Base-by-base conservation (phyloP, 1,140 invertebrate species). In the Melipona quadrifasciata region DNA sequence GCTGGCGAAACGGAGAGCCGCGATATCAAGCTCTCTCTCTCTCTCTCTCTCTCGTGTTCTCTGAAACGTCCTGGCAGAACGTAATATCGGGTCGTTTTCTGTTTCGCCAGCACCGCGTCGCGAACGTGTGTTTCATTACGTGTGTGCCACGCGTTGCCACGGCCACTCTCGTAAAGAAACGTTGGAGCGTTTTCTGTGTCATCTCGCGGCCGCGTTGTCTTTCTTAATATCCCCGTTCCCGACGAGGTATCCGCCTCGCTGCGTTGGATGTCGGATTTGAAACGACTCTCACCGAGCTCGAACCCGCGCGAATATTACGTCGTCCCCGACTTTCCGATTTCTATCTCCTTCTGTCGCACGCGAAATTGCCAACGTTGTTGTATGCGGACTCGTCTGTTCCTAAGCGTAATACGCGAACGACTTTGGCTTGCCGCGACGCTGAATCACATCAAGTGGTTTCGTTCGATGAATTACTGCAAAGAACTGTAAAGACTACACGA, bases 41-140 rank as follows among this genome's bases (percentile, higher is more conserved):
- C 39, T 47, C 39, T 47, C 6, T 47, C 39, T 47, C 39, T 47
- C 39, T 19, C 34, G 81, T 84, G 87, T 90, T 86, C 8, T 47
- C 39, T 84, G 31, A 2, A 31, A 31, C 31, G 31, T 31, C 2
- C 31, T 31, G 1, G 80, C 84, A 80, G 68, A 72, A 73, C 76
- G 81, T 72, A 76, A 75, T 77, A 70, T 83, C 53, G 61, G 31
- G 47, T 24, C 72, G 47, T 57, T 64, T 57, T 82, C 70, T 27
- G 24, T 72, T 57, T 70, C 64, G n/a, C 17, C 71, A 55, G 6
- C 71, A 1, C 47, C 16, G 19, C 16, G 21, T n/a, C 19, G 16
- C 65, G 39, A 8, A 47, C 65, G 67, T 11, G 51, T 47, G 78
- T 71, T 71, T 57, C 67, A 47, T 71, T 80, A 34, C 47, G 67